These are phyloP conservation scores for Donacobius atricapilla DNA, from an alignment of 2,113 vertebrate genomes.

Conservation along the genomic window DNA sequence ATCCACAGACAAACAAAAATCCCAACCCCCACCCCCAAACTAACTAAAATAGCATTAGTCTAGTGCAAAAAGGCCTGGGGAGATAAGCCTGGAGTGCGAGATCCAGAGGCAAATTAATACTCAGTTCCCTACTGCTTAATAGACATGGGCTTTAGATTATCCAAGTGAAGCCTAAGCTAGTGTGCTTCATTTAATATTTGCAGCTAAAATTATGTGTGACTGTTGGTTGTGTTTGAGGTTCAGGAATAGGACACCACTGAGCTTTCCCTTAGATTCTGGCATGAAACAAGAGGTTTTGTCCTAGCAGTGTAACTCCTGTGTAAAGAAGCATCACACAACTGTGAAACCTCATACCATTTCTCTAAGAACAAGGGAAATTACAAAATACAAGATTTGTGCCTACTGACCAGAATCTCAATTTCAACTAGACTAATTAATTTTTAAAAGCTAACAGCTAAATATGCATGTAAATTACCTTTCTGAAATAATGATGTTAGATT, in stretches of 20 bases:
- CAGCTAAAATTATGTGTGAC: not conserved
- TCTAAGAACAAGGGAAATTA: not conserved
- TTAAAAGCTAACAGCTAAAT: not conserved
- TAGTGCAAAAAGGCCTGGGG: not conserved
- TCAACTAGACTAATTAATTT: not conserved
- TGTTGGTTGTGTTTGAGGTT: not conserved
- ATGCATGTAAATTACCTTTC: not conserved
- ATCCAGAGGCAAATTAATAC: not conserved
- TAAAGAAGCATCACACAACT: not conserved
- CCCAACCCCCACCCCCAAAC: fast-evolving
- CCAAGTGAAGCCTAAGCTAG: not conserved
- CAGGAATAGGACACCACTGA: not conserved
- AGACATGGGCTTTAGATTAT: not conserved
- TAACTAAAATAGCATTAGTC: not conserved
- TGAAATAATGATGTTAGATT: not conserved
- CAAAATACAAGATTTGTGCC: not conserved
- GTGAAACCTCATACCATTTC: not conserved
- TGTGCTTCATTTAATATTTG: not conserved
- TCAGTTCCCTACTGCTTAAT: not conserved
- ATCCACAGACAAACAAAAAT: not conserved
- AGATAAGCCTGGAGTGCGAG: not conserved
- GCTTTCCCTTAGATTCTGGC: not conserved
- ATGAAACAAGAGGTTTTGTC: not conserved
- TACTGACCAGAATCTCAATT: not conserved
- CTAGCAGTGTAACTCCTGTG: not conserved